Conservation (phyloP, 2,797 vertebrate species). For the Poeciliopsis infans region DNA sequence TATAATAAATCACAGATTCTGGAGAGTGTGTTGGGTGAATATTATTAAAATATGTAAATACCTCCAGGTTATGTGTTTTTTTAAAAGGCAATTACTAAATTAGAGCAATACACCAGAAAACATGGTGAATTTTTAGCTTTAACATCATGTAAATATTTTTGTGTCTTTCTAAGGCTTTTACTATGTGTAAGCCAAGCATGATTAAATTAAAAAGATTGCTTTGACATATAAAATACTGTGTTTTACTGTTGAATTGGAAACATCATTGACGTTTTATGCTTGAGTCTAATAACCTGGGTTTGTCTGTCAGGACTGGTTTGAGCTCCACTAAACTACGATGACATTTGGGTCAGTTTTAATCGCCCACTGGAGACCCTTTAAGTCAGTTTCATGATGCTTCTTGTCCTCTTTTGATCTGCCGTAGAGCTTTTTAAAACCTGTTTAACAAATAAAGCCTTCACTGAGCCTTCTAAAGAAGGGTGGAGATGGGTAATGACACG, state of each 20-base stretch:
- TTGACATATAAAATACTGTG: neutral
- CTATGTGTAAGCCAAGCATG: neutral
- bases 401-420: conserved; percentile 3
- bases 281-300: neutral
- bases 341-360: conserved; percentile 6
- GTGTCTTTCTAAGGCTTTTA: neutral
- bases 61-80: neutral
- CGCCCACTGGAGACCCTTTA: neutral
- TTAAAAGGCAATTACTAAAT: neutral
- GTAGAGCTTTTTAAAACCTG: neutral
- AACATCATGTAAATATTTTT: neutral
- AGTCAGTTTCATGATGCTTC: neutral
- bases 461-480: conserved; percentile 3
- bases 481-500: conserved; percentile 4
- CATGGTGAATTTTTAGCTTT: neutral
- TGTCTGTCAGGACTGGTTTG: neutral
- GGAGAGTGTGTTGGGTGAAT: neutral
- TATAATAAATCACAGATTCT: neutral
- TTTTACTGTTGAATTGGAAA: neutral
- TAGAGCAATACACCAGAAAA: neutral
- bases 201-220: neutral
- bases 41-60: neutral
- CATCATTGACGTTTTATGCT: neutral
- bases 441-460: conserved; percentile 4
- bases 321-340: neutral